Conservation (phyloP, 2,888 invertebrate species). For the Molorchus minor region DNA sequence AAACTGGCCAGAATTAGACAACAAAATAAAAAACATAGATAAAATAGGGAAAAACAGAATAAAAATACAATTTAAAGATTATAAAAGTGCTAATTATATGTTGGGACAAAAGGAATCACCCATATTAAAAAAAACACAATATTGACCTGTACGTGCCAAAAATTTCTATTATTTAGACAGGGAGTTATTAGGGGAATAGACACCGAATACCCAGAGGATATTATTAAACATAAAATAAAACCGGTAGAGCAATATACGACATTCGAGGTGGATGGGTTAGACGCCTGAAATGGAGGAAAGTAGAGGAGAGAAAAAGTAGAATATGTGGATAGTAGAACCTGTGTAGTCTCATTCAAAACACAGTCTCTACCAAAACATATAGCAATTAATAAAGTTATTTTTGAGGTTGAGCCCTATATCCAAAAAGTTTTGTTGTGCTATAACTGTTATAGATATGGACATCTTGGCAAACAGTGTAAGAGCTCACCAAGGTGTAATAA, state of each 20-base stretch:
- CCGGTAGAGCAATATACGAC: not conserved
- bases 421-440: slow-evolving; percentile 3
- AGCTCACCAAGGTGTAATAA: slow-evolving; percentile 6
- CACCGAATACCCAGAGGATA: not conserved
- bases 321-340: slow-evolving; percentile 4
- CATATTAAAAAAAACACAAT: too few species aligned
- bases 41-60: not conserved
- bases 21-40: slow-evolving; percentile 1
- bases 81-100: not conserved
- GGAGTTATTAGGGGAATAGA: not conserved
- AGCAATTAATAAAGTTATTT: not conserved
- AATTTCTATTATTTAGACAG: not conserved
- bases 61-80: not conserved
- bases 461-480: slow-evolving; percentile 13
- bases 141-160: too few species aligned
- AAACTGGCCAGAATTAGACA: slow-evolving; percentile 1
- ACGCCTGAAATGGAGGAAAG: slow-evolving; percentile 5
- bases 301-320: not conserved
- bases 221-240: slow-evolving; percentile 9
- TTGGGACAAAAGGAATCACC: too few species aligned
- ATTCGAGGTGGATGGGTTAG: slow-evolving; percentile 5
- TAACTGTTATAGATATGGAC: slow-evolving; percentile 19
- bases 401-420: not conserved
- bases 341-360: slow-evolving; percentile 9
- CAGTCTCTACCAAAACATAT: slow-evolving; percentile 3